Evolutionary conservation across 1,140 invertebrate species (phyloP).

Genomic region (Acromyrmex charruanus): DNA sequence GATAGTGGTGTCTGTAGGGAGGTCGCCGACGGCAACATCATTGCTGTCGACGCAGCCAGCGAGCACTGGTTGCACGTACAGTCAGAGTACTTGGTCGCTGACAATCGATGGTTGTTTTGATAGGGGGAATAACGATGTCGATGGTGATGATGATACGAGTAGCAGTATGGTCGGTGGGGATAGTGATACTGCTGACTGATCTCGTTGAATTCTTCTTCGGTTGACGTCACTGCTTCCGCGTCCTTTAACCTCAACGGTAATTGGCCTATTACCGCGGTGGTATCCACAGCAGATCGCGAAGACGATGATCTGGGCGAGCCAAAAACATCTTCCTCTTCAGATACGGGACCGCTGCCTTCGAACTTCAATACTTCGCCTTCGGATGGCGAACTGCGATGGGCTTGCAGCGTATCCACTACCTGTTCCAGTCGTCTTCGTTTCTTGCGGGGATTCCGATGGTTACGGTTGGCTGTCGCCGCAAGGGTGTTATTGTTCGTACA

Average conservation of each 20-base stretch:
- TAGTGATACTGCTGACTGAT: slow-evolving; percentile 65
- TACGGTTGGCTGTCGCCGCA: slow-evolving; percentile 88
- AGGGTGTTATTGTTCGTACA: slow-evolving; percentile 88
- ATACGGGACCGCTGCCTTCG: slow-evolving; percentile 83
- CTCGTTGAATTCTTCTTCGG: slow-evolving; percentile 68
- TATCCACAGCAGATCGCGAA: slow-evolving; percentile 77
- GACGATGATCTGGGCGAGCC: slow-evolving; percentile 81
- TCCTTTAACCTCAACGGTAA: slow-evolving; percentile 78
- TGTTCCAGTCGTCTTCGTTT: slow-evolving; percentile 91
- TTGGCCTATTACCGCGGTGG: slow-evolving; percentile 61
- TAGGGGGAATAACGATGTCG: slow-evolving; percentile 63
- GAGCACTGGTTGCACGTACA: slow-evolving; percentile 82
- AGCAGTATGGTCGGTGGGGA: slow-evolving; percentile 73
- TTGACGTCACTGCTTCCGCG: slow-evolving; percentile 69
- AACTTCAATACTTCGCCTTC: slow-evolving; percentile 84
- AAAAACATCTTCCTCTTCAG: slow-evolving; percentile 84
- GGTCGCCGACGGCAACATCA: slow-evolving; percentile 83
- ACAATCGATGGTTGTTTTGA: slow-evolving; percentile 57
- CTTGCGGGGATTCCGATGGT: slow-evolving; percentile 89
- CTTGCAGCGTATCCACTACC: slow-evolving; percentile 91
- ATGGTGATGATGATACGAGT: slow-evolving; percentile 66
- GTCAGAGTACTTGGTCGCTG: slow-evolving; percentile 76
- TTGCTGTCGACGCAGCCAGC: slow-evolving; percentile 70
- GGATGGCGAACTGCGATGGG: slow-evolving; percentile 82
- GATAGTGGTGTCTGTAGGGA: slow-evolving; percentile 88